These are phyloP conservation scores for Coranthus polyacanthus DNA, from an alignment of 2,797 vertebrate genomes.

Conservation along the genomic window DNA sequence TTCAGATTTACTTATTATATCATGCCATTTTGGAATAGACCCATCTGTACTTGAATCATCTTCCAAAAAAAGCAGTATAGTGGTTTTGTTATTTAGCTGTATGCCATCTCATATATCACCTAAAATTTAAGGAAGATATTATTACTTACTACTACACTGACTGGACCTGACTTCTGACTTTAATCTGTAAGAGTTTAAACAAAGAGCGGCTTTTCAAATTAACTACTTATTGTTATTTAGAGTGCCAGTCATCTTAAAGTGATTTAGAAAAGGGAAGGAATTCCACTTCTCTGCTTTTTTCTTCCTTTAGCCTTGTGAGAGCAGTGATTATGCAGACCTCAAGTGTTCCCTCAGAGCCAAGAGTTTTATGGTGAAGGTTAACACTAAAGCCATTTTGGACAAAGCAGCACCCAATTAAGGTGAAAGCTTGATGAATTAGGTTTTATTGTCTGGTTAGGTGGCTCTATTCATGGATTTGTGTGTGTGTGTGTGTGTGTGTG, in stretches of 20 bases:
- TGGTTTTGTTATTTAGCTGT: neutral
- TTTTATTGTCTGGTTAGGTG: constrained; percentile 58
- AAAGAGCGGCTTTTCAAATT: neutral
- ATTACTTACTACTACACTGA: neutral
- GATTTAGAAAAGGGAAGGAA: constrained; percentile 19
- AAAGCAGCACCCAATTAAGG: constrained; percentile 53
- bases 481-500: neutral
- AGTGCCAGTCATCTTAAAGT: neutral
- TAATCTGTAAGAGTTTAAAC: neutral
- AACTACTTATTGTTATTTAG: no score
- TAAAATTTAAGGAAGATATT: neutral
- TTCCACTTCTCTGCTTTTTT: constrained; percentile 30
- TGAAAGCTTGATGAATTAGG: constrained; percentile 53
- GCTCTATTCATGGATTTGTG: constrained; percentile 40
- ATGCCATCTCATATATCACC: neutral
- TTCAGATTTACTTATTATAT: no score
- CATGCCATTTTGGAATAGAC: no score
- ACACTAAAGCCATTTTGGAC: constrained; percentile 32
- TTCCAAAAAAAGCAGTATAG: no score
- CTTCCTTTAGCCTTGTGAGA: constrained; percentile 25
- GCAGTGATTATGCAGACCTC: constrained; percentile 49
- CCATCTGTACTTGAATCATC: no score
- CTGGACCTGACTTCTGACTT: neutral
- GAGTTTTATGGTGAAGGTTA: constrained; percentile 40
- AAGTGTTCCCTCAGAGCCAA: constrained; percentile 31